Evolutionary conservation across 1,140 invertebrate species (phyloP).

Genomic region (Ctenoplectra terminalis): DNA sequence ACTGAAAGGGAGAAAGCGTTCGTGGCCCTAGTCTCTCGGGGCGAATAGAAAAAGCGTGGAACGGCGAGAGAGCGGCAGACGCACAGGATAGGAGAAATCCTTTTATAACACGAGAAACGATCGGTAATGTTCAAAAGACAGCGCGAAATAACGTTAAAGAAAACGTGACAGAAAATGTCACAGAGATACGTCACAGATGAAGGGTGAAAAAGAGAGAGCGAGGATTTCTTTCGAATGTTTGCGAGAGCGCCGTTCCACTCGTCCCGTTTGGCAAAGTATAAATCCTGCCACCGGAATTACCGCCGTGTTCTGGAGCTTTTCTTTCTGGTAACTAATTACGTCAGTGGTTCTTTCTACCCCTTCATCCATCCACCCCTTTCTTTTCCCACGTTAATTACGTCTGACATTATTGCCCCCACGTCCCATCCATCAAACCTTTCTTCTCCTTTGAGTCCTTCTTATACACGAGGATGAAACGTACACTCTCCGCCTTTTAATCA

Average conservation of each 20-base stretch:
- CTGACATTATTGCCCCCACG: slow-evolving; percentile 42
- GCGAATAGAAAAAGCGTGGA: neutral
- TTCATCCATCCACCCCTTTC: slow-evolving; percentile 52
- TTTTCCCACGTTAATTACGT: slow-evolving; percentile 51
- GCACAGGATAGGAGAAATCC: neutral
- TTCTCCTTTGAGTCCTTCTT: slow-evolving; percentile 33
- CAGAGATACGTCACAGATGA: too few species aligned
- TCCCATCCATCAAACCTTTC: slow-evolving; percentile 62
- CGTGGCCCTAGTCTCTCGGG: neutral
- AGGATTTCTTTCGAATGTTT: slow-evolving; percentile 19
- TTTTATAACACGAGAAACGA: neutral
- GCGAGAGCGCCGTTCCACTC: neutral
- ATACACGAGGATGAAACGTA: neutral
- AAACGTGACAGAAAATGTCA: neutral
- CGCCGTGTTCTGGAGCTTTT: neutral
- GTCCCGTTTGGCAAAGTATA: neutral
- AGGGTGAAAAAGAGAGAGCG: too few species aligned
- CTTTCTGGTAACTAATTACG: slow-evolving; percentile 54
- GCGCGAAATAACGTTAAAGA: neutral
- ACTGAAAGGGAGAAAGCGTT: neutral
- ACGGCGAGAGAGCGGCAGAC: neutral
- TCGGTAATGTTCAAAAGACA: neutral
- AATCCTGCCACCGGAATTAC: slow-evolving; percentile 42
- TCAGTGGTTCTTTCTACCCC: slow-evolving; percentile 39
- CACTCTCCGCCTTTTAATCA: slow-evolving; percentile 24